Base-by-base conservation (phyloP, 2,113 vertebrate species). In the Indicator indicator region DNA sequence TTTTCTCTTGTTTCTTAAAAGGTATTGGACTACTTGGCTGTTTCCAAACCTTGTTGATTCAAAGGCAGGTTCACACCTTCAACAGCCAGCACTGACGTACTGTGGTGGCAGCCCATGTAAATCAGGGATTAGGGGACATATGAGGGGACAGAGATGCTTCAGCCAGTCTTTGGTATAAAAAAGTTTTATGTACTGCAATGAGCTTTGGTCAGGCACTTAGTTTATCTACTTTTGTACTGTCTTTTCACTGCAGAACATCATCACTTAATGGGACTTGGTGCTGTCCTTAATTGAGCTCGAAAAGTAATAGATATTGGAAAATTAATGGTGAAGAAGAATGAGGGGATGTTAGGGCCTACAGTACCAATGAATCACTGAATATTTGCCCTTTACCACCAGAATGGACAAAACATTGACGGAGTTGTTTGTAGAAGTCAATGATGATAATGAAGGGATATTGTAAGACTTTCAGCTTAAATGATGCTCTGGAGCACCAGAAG, bases 1-100 rank as follows among this genome's bases (percentile, higher is more conserved):
- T 77, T 84, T 16, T 0, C 2, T 11, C 28, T 6, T 6, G 3
- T 36, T 80, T 48, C 60, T 70, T 77, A 58, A 77, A 80, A 62
- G 16, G 13, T 12, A 46, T 52, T 33, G 65, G 40, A 40, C 28
- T 69, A 11, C 2, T 9, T 48, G n/a, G 65, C 54, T 65, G 33
- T 65, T 78, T 65, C 23, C 7, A 4, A 77, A 56, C 52, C 0
- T 1, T 0, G 0, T 58, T 26, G 42, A 38, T 80, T 60, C 54
- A 42, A 84, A 67, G 54, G 42, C 63, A 42, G 26, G 30, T 21
- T 74, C 59, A 50, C 14, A 60, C 15, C 69, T 84, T 62, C 64
- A 33, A 1, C 27, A 82, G 55, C 21, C 2, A 82, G 40, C 5
- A 1, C 27, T 27, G 83, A 15, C 24, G 38, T 16, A 7, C 33